Base-by-base conservation (phyloP, 1,140 invertebrate species). In the Drosophila subobscura region DNA sequence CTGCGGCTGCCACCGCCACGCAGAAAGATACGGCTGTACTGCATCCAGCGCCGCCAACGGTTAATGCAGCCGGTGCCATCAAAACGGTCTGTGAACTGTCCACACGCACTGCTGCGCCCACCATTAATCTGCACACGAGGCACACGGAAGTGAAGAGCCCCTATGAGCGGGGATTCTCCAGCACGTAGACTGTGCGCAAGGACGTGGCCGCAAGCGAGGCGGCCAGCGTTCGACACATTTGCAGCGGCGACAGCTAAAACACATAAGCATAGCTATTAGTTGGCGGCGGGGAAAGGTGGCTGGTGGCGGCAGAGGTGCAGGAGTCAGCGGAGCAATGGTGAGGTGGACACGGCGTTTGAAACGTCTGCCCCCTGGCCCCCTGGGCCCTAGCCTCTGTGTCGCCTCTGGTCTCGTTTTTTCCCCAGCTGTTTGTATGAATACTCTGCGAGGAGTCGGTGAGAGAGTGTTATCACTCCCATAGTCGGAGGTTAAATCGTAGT, bases 11-110 rank as follows among this genome's bases (percentile, higher is more conserved):
- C 16, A 20, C 29, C 29, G 33, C 10, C 33, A 37, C 29, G 3
- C 8, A 8, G 29, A 76, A 75, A 33, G 49, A 68, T 40, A 33
- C 51, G 2, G 40, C 58, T 4, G 14, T 54, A 27, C 52, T 75
- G 45, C 79, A 70, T 72, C 50, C 78, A 7, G 33, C 61, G 29
- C 84, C 73, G 27, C 55, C 77, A 14, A 61, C 86, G 40, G 75
- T 78, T 3, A 75, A 76, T 68, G 59, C 89, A 16, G 70, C 86
- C n/a, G 90, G 89, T 65, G 79, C 90, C 52, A 91, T 91, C 37
- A 91, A 91, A 64, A 88, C 90, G 22, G 90, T 91, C 7, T 91
- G 90, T 53, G 90, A 91, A 64, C 78, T 91, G 27, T 90, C 90
- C 4, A 80, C 83, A 49, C 71, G 74, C 71, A 75, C 89, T 5